Evolutionary conservation across 2,113 vertebrate genomes (phyloP).

Genomic region (Lycocorax pyrrhopterus): DNA sequence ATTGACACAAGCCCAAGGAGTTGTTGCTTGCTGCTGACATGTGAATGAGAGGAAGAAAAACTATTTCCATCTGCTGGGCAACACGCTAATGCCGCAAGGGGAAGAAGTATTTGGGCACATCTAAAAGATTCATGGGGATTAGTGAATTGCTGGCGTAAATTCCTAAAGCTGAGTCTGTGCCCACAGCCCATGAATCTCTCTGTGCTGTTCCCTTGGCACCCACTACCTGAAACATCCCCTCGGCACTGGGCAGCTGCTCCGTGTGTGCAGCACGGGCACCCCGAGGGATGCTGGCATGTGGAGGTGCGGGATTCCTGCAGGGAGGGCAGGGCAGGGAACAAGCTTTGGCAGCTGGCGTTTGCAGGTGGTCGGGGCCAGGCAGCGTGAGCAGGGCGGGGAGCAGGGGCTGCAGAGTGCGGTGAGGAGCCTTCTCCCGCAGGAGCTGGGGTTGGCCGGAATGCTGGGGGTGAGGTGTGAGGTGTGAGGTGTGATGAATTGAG

Average conservation of each 20-base stretch:
- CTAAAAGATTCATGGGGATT: background rate
- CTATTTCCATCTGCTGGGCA: background rate
- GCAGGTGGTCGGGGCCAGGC: background rate
- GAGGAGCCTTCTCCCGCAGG: fast-evolving
- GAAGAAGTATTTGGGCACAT: background rate
- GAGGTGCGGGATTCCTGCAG: background rate
- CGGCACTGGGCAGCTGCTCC: fast-evolving
- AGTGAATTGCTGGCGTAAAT: background rate
- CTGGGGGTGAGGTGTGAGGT: background rate
- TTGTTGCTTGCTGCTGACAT: background rate
- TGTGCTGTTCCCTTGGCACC: background rate
- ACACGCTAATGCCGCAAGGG: background rate
- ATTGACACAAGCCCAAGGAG: background rate
- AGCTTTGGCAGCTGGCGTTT: background rate
- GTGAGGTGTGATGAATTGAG: background rate
- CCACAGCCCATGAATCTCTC: background rate
- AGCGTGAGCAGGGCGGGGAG: fast-evolving
- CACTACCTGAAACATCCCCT: background rate
- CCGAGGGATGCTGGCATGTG: background rate
- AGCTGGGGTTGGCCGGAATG: background rate
- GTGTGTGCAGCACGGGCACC: background rate
- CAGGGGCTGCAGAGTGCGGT: fast-evolving
- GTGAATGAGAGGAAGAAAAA: background rate
- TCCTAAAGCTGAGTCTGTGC: background rate
- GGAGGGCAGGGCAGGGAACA: background rate